Conservation (phyloP, 2,888 invertebrate genomes). For the Peribatodes rhomboidaria region DNA sequence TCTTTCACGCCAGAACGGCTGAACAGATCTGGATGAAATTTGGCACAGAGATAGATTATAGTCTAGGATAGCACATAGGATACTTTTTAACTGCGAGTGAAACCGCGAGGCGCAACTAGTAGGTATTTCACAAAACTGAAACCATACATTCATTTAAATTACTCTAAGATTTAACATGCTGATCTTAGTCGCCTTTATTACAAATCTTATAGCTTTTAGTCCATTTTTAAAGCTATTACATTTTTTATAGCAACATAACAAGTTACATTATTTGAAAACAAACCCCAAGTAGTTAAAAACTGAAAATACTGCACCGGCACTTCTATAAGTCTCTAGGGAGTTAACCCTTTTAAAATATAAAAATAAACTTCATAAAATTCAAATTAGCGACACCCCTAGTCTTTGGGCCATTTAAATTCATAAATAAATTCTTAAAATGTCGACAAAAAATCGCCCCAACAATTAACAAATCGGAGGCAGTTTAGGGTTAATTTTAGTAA, state of each 20-base stretch:
- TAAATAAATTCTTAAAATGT: constrained; percentile 76
- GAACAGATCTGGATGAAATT: too few species aligned
- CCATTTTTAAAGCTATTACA: neutral
- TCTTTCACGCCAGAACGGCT: too few species aligned
- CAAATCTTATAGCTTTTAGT: too few species aligned
- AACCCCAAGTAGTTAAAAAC: constrained; percentile 49
- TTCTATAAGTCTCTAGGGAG: constrained; percentile 62
- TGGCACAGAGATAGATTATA: too few species aligned
- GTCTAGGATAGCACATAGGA: too few species aligned
- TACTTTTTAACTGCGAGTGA: too few species aligned
- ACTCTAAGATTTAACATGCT: too few species aligned
- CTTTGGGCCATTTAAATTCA: constrained; percentile 82
- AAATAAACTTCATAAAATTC: constrained; percentile 84
- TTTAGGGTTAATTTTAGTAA: constrained; percentile 81
- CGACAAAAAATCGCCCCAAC: constrained; percentile 72
- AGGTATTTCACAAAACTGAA: too few species aligned
- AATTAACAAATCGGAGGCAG: constrained; percentile 83
- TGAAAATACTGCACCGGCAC: constrained; percentile 53
- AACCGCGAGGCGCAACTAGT: too few species aligned
- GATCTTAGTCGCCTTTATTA: too few species aligned
- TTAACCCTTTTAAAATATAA: constrained; percentile 66
- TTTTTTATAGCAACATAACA: constrained; percentile 16
- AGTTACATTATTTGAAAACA: constrained; percentile 40
- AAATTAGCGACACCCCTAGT: constrained; percentile 80
- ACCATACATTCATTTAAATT: too few species aligned